Conservation (phyloP, 2,797 vertebrate genomes). For the Anguilla pacifica region DNA sequence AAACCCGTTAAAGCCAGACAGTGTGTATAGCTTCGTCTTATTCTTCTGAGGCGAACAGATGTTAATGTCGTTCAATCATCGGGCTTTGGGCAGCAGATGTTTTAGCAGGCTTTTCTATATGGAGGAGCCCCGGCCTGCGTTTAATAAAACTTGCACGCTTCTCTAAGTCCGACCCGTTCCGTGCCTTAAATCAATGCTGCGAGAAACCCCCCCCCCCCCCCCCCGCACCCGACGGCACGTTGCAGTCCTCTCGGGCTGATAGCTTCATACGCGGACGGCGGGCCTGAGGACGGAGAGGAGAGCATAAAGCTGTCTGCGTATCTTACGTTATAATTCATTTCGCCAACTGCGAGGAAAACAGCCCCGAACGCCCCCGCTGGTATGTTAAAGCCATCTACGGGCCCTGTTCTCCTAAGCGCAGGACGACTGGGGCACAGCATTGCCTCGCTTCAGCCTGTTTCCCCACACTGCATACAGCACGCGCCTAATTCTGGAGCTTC, state of each 20-base stretch:
- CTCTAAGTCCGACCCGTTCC: not conserved
- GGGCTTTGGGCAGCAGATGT: slow-evolving; percentile 21
- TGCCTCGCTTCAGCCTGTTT: not conserved
- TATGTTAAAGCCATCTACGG: not conserved
- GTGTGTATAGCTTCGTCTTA: slow-evolving; percentile 21
- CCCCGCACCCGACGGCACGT: not conserved
- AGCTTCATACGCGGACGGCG: not conserved
- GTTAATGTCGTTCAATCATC: slow-evolving; percentile 26
- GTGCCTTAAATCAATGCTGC: slow-evolving; percentile 1
- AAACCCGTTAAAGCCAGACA: not conserved
- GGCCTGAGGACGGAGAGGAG: not conserved
- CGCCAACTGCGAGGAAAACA: not conserved
- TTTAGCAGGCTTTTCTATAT: slow-evolving; percentile 6
- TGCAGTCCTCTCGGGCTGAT: not conserved
- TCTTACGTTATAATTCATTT: not conserved
- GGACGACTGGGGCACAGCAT: not conserved
- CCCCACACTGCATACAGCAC: not conserved
- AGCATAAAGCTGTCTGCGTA: not conserved
- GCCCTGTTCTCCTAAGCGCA: not conserved
- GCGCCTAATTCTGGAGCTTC: not conserved
- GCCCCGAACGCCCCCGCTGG: not conserved
- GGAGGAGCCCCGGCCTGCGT: slow-evolving; percentile 10
- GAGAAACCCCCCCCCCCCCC: not conserved
- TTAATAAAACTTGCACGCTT: slow-evolving; percentile 30
- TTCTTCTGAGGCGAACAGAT: slow-evolving; percentile 23